Evolutionary conservation across 2,113 vertebrate species (phyloP).

Genomic region (Hyla sarda): DNA sequence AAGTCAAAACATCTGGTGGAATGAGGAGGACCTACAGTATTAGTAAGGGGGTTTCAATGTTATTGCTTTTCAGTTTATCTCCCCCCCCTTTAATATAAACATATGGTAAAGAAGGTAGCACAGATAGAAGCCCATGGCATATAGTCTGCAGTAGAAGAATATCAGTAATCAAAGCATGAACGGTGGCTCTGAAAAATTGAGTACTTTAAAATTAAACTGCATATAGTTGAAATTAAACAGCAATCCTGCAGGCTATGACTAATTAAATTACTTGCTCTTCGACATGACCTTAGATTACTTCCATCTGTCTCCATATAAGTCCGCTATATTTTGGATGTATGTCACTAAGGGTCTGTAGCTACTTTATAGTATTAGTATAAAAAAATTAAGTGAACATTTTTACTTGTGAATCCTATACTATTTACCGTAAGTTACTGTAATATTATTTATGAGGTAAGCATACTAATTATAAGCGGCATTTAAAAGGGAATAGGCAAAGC

Average conservation of each 20-base stretch:
- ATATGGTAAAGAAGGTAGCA: too few relatives aligned
- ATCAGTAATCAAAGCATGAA: constrained; percentile 9
- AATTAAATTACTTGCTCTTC: background rate
- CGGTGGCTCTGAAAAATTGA: constrained; percentile 12
- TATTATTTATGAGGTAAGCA: background rate
- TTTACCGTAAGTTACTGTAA: background rate
- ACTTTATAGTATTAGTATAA: background rate
- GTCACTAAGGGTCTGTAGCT: background rate
- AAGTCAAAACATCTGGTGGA: too few relatives aligned
- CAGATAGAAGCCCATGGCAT: too few relatives aligned
- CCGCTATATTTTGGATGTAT: background rate
- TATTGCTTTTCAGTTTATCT: too few relatives aligned
- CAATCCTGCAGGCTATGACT: constrained; percentile 13
- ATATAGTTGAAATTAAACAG: constrained; percentile 30
- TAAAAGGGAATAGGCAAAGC: background rate
- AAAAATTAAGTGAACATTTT: background rate
- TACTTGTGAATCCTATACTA: background rate
- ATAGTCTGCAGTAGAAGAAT: background rate
- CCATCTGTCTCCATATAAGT: constrained; percentile 7
- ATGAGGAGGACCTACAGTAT: too few relatives aligned
- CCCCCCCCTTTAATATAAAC: too few relatives aligned
- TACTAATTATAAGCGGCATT: background rate
- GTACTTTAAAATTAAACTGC: constrained; percentile 36
- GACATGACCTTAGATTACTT: constrained; percentile 16
- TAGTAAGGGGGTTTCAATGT: too few relatives aligned